Base-by-base conservation (phyloP, 1,140 invertebrate genomes). In the Episyrphus balteatus region DNA sequence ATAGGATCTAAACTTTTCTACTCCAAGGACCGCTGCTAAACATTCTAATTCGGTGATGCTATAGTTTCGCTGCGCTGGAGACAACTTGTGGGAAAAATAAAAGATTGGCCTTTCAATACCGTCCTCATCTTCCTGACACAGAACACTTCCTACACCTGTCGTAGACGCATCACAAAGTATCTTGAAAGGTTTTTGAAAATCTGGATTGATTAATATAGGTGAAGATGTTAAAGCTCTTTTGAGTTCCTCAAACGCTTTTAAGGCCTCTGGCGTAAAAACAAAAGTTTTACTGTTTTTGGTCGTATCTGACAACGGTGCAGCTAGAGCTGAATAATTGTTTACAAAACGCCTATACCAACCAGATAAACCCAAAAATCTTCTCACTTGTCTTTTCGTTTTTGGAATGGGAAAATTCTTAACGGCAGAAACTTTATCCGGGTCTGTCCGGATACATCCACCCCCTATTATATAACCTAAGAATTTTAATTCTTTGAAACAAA, bases 341-440 rank as follows among this genome's bases (percentile, higher is more conserved):
- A 67, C 50, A 42, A 70, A 70, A 0, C 56, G 30, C 2, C 66
- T 45, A 38, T 68, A 68, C 64, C 62, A 64, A 1, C 50, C 54
- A 1, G 59, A 55, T 42, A 72, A 64, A 2, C 72, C 70, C 0
- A 73, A 46, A 50, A 75, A 73, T 2, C 57, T 40, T 26, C 64
- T 46, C 0, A 73, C 18, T 37, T 71, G 59, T 41, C 61, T 67
- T 9, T 59, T 44, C 33, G 40, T 18, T 17, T 42, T 43, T 6
- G 42, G 42, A 5, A 17, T 10, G 10, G 17, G 31, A 21, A 26
- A 43, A n/a, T 43, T 18, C 11, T 5, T 21, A 32, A 43, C 6
- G 31, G 47, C 32, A 30, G 53, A 51, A 14, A 50, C 55, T 61
- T 49, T 56, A 32, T 3, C 51, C 3, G 65, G 62, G 42, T 70